Evolutionary conservation across 2,797 vertebrate genomes (phyloP).

Genomic region (Myiotriccus ornatus): DNA sequence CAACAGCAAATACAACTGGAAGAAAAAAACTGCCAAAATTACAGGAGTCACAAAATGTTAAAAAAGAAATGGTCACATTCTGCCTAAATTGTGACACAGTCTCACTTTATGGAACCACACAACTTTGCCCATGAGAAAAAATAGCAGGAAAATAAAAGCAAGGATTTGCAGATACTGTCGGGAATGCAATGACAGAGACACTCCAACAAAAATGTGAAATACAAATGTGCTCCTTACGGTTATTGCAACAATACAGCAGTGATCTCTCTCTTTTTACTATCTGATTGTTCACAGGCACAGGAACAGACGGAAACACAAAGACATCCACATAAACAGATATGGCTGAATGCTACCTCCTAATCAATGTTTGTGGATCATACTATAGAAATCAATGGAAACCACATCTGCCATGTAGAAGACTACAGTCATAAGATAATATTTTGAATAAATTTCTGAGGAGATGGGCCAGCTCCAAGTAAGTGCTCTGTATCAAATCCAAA

Average conservation of each 20-base stretch:
- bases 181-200: background rate
- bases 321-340: background rate
- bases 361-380: background rate
- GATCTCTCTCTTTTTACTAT: background rate
- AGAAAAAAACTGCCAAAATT: background rate
- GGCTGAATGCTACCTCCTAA: background rate
- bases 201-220: background rate
- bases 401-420: background rate
- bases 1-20: background rate
- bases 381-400: background rate
- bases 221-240: fast-evolving
- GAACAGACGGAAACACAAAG: background rate
- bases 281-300: background rate
- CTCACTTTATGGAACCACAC: background rate
- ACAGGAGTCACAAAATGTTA: background rate
- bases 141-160: background rate
- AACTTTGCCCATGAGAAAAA: background rate
- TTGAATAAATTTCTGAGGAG: background rate
- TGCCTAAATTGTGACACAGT: background rate
- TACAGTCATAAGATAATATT: background rate
- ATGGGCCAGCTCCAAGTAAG: background rate
- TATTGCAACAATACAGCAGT: background rate
- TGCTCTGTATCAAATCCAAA: background rate
- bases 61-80: background rate
- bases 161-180: background rate